A percentile compares a stretch with the other conserved stretches of the same genome.
These are phyloP conservation scores for Callocephalon fimbriatum DNA, from an alignment of 2,113 vertebrate genomes.

Conservation along the genomic window DNA sequence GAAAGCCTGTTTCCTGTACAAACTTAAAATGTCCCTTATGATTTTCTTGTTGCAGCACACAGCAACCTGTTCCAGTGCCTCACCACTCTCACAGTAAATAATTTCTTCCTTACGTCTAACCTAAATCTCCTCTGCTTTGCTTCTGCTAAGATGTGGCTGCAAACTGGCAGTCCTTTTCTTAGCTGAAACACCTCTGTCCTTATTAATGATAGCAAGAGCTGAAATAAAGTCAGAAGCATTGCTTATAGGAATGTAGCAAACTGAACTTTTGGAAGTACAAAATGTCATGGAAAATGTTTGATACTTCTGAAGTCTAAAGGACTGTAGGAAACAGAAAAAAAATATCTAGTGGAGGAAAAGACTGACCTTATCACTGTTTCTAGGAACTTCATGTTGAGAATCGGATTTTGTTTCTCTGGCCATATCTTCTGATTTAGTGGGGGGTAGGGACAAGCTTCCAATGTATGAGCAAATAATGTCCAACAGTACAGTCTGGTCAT, in stretches of 20 bases:
- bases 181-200: background rate
- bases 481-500: background rate
- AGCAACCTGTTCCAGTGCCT: background rate
- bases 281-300: background rate
- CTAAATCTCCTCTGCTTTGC: background rate
- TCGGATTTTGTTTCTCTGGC: accelerated
- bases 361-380: background rate
- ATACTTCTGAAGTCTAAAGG: background rate
- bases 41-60: background rate
- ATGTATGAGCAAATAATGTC: background rate
- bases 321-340: background rate
- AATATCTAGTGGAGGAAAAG: background rate
- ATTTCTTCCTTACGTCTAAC: background rate
- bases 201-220: background rate
- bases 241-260: background rate
- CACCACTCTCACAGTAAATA: background rate
- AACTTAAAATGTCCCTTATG: background rate
- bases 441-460: background rate
- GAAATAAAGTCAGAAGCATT: background rate
- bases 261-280: background rate
- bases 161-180: background rate
- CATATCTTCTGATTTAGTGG: background rate
- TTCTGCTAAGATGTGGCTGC: background rate
- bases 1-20: background rate
- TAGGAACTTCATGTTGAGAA: background rate